Evolutionary conservation across 2,888 invertebrate genomes (phyloP), one percentile per base, ranked within the genome.

Genomic region (Heliconius charithonia): DNA sequence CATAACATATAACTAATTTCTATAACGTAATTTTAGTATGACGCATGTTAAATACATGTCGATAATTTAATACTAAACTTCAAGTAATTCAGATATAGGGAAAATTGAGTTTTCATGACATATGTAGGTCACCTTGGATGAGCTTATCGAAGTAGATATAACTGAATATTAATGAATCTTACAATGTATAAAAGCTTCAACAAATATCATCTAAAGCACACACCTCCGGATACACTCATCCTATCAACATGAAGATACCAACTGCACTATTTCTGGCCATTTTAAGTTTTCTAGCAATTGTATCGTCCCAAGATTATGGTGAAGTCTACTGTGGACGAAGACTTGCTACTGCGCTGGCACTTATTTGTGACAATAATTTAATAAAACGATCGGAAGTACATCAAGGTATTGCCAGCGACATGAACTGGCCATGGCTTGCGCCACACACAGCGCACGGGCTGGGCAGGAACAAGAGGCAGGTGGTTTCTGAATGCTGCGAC

Each of bases 401-500:
- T 22, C 67, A 32, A 77, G 62, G 25, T 12, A 59, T 77, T n/a
- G 62, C 22, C 22, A 45, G 63, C 10, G 69, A 79, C 51, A 51
- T 75, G 65, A 59, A 75, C 37, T 85, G 84, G 82, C 85, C 84
- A 13, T 87, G 87, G 88, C 77, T 87, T 12, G 75, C 82, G 0
- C 80, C 83, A 2, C 83, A 83, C 13, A 76, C 37, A 0, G 87
- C 86, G 0, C 79, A 82, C 79, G 79, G 82, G 1, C 78, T 86
- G 76, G 82, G 80, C 22, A 80, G 86, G 41, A 84, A 82, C 2
- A 88, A 88, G 81, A 81, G 87, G 65, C 85, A 86, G 22, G 88
- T 88, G 10, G 87, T 83, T 22, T 82, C 82, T 0, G 85, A 88
- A 65, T 90, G 90, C 83, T 90, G 90, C 75, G 83, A 85, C 4